Evolutionary conservation across 1,140 invertebrate species (phyloP).

Genomic region (Branchinecta lynchi): DNA sequence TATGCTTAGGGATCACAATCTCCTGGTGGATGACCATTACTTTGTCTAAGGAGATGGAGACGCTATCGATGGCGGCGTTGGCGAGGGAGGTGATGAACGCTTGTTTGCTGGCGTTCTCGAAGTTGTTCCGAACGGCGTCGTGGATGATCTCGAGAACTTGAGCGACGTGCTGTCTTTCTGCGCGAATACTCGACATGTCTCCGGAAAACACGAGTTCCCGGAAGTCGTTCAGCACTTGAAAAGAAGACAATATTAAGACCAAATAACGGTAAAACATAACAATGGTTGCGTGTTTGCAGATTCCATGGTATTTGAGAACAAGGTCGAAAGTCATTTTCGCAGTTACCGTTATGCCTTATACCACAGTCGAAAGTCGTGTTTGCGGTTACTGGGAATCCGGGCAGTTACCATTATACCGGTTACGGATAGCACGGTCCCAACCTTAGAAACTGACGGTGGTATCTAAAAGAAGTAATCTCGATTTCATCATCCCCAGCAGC

Average conservation of each 20-base stretch:
- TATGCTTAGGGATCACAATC: neutral
- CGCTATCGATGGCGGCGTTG: neutral
- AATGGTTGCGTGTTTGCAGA: too few species aligned
- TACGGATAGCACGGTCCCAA: too few species aligned
- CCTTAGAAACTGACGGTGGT: too few species aligned
- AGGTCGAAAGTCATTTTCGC: too few species aligned
- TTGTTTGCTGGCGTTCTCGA: neutral
- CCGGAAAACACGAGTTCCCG: neutral
- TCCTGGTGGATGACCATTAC: neutral
- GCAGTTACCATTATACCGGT: too few species aligned
- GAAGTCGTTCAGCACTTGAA: neutral
- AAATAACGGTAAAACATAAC: too few species aligned
- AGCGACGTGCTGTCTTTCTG: neutral
- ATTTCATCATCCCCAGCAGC: too few species aligned
- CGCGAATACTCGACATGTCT: neutral
- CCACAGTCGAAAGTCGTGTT: too few species aligned
- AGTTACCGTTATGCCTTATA: too few species aligned
- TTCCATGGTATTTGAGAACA: too few species aligned
- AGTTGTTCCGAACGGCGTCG: neutral
- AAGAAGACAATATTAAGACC: neutral
- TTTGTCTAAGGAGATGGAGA: neutral
- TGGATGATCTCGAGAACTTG: neutral
- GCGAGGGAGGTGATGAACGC: neutral
- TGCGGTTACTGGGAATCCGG: too few species aligned
- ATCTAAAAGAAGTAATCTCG: too few species aligned